Conservation (phyloP, 2,888 invertebrate species). For the Diarsia brunnea region DNA sequence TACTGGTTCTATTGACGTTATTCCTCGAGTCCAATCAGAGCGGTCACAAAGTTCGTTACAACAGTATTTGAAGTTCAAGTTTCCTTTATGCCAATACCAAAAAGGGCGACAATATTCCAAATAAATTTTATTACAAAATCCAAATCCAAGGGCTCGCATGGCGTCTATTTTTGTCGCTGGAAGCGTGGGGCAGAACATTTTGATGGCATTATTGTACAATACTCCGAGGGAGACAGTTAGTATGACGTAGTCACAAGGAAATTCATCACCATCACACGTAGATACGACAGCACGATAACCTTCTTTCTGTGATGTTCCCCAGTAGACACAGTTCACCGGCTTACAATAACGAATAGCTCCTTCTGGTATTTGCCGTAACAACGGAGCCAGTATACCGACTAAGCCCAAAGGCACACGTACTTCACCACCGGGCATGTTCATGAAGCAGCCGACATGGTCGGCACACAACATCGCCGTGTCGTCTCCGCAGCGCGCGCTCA, state of each 20-base stretch:
- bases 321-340: slow-evolving; percentile 93
- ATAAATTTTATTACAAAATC: slow-evolving; percentile 94
- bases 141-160: slow-evolving; percentile 93
- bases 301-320: slow-evolving; percentile 91
- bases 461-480: slow-evolving; percentile 88
- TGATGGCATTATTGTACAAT: slow-evolving; percentile 91
- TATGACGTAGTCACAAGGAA: slow-evolving; percentile 94
- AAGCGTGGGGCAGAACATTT: slow-evolving; percentile 93
- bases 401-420: slow-evolving; percentile 92
- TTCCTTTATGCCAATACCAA: slow-evolving; percentile 93
- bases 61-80: slow-evolving; percentile 92
- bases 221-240: slow-evolving; percentile 95
- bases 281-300: slow-evolving; percentile 90
- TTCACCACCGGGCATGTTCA: slow-evolving; percentile 91
- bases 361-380: slow-evolving; percentile 92
- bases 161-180: slow-evolving; percentile 93
- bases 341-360: slow-evolving; percentile 92
- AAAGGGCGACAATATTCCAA: slow-evolving; percentile 94
- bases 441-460: slow-evolving; percentile 84
- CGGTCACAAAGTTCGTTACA: slow-evolving; percentile 88
- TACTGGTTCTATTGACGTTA: slow-evolving; percentile 93
- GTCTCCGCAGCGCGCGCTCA: slow-evolving; percentile 92
- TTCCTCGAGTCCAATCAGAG: slow-evolving; percentile 93
- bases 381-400: slow-evolving; percentile 92
- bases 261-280: slow-evolving; percentile 93